Evolutionary conservation across 2,888 invertebrate genomes (phyloP), one percentile per base, ranked within the genome.

Genomic region (Apantesis nais): DNA sequence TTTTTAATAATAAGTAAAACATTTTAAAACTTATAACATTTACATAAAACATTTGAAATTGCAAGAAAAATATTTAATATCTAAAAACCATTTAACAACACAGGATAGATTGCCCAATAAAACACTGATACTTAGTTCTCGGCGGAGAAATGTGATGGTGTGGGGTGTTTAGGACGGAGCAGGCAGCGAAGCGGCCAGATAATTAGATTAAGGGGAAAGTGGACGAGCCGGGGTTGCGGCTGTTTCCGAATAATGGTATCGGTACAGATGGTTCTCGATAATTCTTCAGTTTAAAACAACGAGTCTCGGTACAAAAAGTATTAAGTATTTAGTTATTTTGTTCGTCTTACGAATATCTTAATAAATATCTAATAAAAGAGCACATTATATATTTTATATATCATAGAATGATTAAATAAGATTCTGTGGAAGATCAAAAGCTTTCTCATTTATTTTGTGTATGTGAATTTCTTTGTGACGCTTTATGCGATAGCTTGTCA

Each of bases 171-270:
- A 85, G 82, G 86, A 79, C 84, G 80, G 85, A 87, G 86, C 85
- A 87, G 90, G 91, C 89, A 89, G 90, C 89, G 90, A 92, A 91
- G 89, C 90, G 92, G 91, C 89, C 90, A 90, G 91, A 90, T 91
- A 93, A 93, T 93, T 93, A 92, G 92, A 92, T 93, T 92, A 92
- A 91, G 90, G 90, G 90, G 89, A 90, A 89, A 86, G 88, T 84
- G 87, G 91, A 84, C 88, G 88, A 84, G 86, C 83, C 86, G 85
- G 85, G 88, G 86, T 89, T 88, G 88, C 88, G 87, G 86, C 84
- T 83, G 85, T 84, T 85, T 83, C 81, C 82, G 86, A 89, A 93
- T 91, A 93, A 92, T 90, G 86, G 87, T 89, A 90, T 90, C 89
- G 88, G 83, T 86, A 88, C 80, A 84, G 86, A 86, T 88, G 87